phyloP scores from a whole-genome alignment of 2,797 vertebrate genomes.

The Parauchenoglanis punctatus region DNA sequence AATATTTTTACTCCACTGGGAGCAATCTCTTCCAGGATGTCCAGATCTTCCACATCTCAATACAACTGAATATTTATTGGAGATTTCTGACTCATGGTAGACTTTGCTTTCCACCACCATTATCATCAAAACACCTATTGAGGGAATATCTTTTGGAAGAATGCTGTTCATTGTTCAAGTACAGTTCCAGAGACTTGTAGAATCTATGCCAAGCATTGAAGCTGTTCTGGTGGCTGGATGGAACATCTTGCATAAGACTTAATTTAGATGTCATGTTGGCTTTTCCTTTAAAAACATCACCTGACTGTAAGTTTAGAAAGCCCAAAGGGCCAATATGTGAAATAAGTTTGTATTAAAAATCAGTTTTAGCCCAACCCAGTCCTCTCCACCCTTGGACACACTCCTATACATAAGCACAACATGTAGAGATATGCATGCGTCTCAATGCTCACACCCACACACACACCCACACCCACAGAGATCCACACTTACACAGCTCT shows the following conservation, averaged over 20 bases:
- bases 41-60: background rate
- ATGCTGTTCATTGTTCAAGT: background rate
- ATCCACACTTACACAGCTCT: background rate
- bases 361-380: constrained; percentile 15
- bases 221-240: background rate
- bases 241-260: background rate
- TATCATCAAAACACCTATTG: background rate
- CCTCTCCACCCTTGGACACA: background rate
- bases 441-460: background rate
- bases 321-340: background rate
- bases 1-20: background rate
- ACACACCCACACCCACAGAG: background rate
- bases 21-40: background rate
- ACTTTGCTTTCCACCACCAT: background rate
- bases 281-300: background rate
- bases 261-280: background rate
- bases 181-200: background rate
- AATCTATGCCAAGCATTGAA: background rate
- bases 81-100: background rate
- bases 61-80: background rate
- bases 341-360: background rate
- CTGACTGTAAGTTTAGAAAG: background rate
- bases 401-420: constrained; percentile 11
- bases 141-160: background rate
- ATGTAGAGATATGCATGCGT: background rate